Conservation (phyloP, 2,113 vertebrate species). For the Oreochromis aureus region DNA sequence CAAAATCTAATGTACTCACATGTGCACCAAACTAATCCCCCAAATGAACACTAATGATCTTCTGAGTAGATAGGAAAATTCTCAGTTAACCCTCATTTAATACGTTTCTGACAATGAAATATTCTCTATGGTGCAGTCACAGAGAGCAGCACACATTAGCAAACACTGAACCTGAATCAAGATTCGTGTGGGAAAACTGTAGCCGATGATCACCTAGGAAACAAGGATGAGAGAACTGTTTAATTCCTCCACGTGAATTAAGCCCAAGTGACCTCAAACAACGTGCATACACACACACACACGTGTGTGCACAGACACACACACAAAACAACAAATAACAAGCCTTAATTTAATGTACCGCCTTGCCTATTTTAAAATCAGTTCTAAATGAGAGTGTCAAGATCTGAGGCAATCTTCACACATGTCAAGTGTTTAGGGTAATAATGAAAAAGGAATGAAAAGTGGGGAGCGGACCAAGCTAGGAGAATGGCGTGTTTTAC, state of each 20-base stretch:
- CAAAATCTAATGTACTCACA: not conserved
- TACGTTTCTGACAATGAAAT: not conserved
- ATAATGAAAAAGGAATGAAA: not conserved
- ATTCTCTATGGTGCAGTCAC: not conserved
- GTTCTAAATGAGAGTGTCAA: slow-evolving; percentile 1
- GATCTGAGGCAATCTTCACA: slow-evolving; percentile 4
- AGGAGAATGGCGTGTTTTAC: not conserved
- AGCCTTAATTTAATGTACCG: slow-evolving; percentile 1
- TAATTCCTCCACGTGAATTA: slow-evolving; percentile 29
- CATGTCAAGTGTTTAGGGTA: not conserved
- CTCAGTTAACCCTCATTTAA: not conserved
- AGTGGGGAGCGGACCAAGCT: not conserved
- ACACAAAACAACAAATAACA: slow-evolving; percentile 16
- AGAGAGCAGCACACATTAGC: slow-evolving; percentile 5
- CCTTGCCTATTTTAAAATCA: not conserved
- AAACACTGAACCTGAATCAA: slow-evolving; percentile 27
- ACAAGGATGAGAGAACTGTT: slow-evolving; percentile 44
- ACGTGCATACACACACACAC: not conserved
- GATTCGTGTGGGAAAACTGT: slow-evolving; percentile 16
- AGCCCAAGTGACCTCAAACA: slow-evolving; percentile 50
- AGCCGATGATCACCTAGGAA: slow-evolving; percentile 54
- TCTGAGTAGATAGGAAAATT: not conserved
- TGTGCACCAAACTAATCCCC: not conserved
- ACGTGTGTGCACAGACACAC: not conserved
- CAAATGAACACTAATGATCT: slow-evolving; percentile 13